A percentile compares a stretch with the other conserved stretches of the same genome.
phyloP scores from a whole-genome alignment of 2,888 invertebrate species.

The Pasiphila rectangulata region DNA sequence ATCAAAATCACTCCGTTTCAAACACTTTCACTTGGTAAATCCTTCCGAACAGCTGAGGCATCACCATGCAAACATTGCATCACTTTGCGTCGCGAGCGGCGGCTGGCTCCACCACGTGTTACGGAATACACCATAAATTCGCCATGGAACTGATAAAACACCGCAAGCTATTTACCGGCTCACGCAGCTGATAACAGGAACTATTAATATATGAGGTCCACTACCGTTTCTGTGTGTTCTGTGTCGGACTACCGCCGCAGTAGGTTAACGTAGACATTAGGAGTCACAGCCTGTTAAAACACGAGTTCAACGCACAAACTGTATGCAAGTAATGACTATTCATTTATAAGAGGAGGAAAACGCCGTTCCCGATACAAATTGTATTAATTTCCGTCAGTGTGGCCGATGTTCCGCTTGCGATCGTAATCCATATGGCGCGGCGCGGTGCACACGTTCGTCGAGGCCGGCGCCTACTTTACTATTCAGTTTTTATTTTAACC shows the following conservation, averaged over 20 bases:
- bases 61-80: slow-evolving; percentile 71
- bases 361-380: neutral
- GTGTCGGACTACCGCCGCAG: slow-evolving; percentile 34
- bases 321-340: slow-evolving; percentile 2
- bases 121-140: slow-evolving; percentile 50
- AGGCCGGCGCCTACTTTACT: slow-evolving; percentile 59
- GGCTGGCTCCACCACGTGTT: slow-evolving; percentile 59
- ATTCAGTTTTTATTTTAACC: slow-evolving; percentile 62
- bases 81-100: slow-evolving; percentile 52
- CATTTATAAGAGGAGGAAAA: neutral
- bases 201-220: slow-evolving; percentile 40
- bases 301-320: slow-evolving; percentile 2
- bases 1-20: slow-evolving; percentile 18
- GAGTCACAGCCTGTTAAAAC: slow-evolving; percentile 22
- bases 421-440: slow-evolving; percentile 48
- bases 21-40: slow-evolving; percentile 39
- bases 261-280: slow-evolving; percentile 58
- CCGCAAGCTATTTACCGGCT: slow-evolving; percentile 38
- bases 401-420: slow-evolving; percentile 40
- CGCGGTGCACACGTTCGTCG: slow-evolving; percentile 47
- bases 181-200: slow-evolving; percentile 55
- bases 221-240: slow-evolving; percentile 34
- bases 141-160: slow-evolving; percentile 51
- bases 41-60: slow-evolving; percentile 50
- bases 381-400: slow-evolving; percentile 19